Conservation (phyloP, 2,888 invertebrate species). For the Colletes collaris region DNA sequence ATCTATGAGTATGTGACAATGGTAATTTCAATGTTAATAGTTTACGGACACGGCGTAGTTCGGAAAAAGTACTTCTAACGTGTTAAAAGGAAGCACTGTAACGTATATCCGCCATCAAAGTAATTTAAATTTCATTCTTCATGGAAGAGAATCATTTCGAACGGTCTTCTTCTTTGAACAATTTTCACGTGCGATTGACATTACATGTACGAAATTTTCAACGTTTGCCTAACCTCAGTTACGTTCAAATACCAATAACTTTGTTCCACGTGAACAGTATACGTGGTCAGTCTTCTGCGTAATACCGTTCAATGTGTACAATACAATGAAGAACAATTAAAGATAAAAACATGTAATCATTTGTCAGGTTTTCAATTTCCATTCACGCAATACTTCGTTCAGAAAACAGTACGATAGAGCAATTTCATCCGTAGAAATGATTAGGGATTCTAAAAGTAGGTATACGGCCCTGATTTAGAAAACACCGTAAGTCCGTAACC, state of each 20-base stretch:
- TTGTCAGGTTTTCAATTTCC: not conserved
- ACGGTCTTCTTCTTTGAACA: not conserved
- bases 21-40: not conserved
- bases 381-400: not conserved
- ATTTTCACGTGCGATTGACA: slow-evolving; percentile 3
- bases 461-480: slow-evolving; percentile 1
- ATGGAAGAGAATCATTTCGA: not conserved
- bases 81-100: not conserved
- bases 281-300: slow-evolving; percentile 22
- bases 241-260: slow-evolving; percentile 20
- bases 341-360: not conserved
- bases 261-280: slow-evolving; percentile 39
- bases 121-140: not conserved
- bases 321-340: not conserved
- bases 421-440: not conserved
- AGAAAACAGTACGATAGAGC: not conserved
- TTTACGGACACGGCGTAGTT: not conserved
- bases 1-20: slow-evolving; percentile 11
- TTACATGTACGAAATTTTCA: not conserved
- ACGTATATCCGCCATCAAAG: not conserved
- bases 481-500: not conserved
- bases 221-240: slow-evolving; percentile 2
- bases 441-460: not conserved
- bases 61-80: not conserved
- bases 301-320: not conserved